Conservation (phyloP, 2,888 invertebrate species). For the Cantharis flavilabris region DNA sequence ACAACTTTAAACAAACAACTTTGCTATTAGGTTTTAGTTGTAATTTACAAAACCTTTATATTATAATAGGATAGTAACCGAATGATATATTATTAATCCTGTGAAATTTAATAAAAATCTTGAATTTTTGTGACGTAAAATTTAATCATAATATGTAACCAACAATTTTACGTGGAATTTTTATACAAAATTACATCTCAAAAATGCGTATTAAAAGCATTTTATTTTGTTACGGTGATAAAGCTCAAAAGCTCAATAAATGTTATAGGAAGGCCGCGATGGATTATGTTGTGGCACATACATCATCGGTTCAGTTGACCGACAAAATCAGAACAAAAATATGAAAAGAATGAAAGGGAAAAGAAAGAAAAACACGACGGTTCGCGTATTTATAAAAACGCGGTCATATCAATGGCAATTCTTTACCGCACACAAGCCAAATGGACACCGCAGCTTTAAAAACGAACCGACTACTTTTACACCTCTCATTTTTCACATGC, state of each 20-base stretch:
- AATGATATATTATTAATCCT: not conserved
- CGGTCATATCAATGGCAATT: slow-evolving; percentile 46
- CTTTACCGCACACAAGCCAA: slow-evolving; percentile 45
- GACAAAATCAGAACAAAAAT: slow-evolving; percentile 28
- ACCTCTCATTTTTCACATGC: slow-evolving; percentile 47
- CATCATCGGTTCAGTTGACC: slow-evolving; percentile 26
- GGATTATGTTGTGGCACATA: slow-evolving; percentile 22
- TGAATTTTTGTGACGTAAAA: not conserved
- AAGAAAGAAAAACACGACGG: slow-evolving; percentile 28
- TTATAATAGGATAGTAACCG: not conserved
- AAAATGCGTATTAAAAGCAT: slow-evolving; percentile 6
- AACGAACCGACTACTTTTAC: slow-evolving; percentile 47
- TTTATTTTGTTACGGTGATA: slow-evolving; percentile 20
- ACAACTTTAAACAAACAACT: slow-evolving; percentile 26
- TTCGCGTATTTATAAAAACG: slow-evolving; percentile 31
- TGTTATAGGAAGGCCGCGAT: slow-evolving; percentile 24
- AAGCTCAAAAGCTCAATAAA: slow-evolving; percentile 29
- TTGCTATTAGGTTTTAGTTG: slow-evolving; percentile 36
- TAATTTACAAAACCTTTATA: slow-evolving; percentile 7
- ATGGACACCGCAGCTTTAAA: slow-evolving; percentile 52
- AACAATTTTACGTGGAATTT: not conserved
- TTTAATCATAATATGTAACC: not conserved
- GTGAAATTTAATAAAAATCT: not conserved
- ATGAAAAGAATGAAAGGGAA: slow-evolving; percentile 29
- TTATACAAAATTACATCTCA: not conserved